Evolutionary conservation across 2,888 invertebrate species (phyloP), one percentile per base, ranked within the genome.

Genomic region (Limnephilus marmoratus): DNA sequence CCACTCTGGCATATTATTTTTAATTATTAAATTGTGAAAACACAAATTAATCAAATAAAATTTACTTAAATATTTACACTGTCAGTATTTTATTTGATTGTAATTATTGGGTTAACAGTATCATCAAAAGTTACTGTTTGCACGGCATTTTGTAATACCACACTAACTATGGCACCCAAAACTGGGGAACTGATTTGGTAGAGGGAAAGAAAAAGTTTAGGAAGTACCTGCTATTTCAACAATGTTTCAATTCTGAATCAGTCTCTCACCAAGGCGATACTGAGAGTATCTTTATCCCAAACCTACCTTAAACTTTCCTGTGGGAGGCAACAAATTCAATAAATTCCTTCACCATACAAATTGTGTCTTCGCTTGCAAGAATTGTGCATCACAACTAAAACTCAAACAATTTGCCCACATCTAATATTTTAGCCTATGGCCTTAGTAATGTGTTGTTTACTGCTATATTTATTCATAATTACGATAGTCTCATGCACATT

Each of bases 311-410:
- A 68, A 68, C 24, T 41, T 83, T 83, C 83, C 87, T 87, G 87
- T 45, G 45, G 49, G 4, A 86, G 86, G 53, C 11, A 87, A 49
- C 29, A 87, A 87, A 53, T 29, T 45, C 24, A 83, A 83, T 37
- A 1, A 83, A 83, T 83, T 37, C 45, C 45, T 49, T 87, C 53
- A 31, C 87, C 13, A 31, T 15, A 11, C 45, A 24, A 49, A 68
- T 53, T 87, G 87, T 53, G 31, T 5, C 68, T 24, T 68, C 24
- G 24, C 68, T 68, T 68, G 68, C 68, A 68, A 68, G 31, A 87
- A 87, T 9, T 87, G 87, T 87, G 87, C 68, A 87, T 53, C 29
- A 53, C 29, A 53, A 68, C 68, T n/a, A 68, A 68, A 68, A 68
- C 68, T 68, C 68, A n/a, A 68, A 37, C 68, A 68, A 87, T 68